Percentiles rank a stretch among this genome's conserved stretches.
These are phyloP conservation scores for Prionailurus viverrinus DNA, from an alignment of 2,113 vertebrate genomes.

Conservation along the genomic window DNA sequence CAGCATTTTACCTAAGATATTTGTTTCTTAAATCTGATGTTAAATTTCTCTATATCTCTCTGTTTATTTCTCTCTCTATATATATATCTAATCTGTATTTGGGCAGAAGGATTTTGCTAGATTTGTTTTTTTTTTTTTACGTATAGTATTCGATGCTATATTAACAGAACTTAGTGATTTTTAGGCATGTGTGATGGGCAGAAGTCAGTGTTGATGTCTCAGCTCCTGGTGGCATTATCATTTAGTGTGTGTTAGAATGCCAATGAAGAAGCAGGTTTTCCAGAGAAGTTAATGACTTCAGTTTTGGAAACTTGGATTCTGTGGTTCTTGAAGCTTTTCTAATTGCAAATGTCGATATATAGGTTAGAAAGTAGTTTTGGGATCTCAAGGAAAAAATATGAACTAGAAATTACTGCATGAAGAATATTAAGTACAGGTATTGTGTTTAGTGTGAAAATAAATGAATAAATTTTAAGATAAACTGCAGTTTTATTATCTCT, in stretches of 20 bases:
- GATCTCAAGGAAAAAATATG: background rate
- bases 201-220: background rate
- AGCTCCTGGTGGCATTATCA: background rate
- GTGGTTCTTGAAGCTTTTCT: background rate
- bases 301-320: background rate
- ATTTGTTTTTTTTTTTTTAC: background rate
- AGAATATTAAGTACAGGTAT: background rate
- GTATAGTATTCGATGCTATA: background rate
- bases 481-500: background rate
- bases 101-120: background rate
- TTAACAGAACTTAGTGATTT: background rate
- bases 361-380: background rate
- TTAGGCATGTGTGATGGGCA: background rate
- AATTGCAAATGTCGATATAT: background rate
- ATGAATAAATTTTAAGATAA: background rate
- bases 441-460: background rate
- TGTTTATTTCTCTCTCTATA: background rate
- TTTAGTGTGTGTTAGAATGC: background rate
- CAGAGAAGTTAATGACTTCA: background rate
- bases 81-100: background rate
- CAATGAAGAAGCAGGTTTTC: background rate
- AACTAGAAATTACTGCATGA: background rate
- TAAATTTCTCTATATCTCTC: background rate
- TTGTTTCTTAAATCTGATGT: background rate
- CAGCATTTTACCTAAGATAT: background rate